Evolutionary conservation across 1,140 invertebrate genomes (phyloP), one percentile per base, ranked within the genome.

Genomic region (Holotrichia oblita): DNA sequence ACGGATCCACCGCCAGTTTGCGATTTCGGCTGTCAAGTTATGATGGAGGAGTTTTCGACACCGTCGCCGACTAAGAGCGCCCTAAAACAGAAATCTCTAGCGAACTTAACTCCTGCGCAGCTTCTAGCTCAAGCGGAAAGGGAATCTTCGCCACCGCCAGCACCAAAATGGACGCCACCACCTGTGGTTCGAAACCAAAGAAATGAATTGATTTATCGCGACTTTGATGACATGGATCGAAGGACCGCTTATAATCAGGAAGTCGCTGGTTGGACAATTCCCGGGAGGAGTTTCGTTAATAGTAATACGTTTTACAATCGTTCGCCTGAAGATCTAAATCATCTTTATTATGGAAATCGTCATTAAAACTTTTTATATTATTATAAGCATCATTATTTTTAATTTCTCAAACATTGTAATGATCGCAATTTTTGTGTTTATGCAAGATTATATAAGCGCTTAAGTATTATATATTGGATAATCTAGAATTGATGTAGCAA

Each of bases 91-190:
- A 80, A 85, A 44, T 86, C 85, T 14, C 77, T 85, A 40, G 83
- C 85, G 22, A 79, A 81, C n/a, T 59, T 85, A 10, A 85, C 84
- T 0, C 83, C 84, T 22, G 84, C 84, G 34, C 84, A 85, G 72
- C 64, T 85, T 48, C 78, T 85, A 14, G 83, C 75, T 20, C 73
- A 80, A 64, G 61, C 61, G 17, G 61, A 64, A 17, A 64, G 3
- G 61, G 61, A 64, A 27, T 4, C 20, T 24, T 64, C 61, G 17
- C 61, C 61, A 9, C 61, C 61, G 17, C 61, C 61, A 22, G 61
- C 61, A 0, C 44, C 44, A 48, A 48, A n/a, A 48, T 48, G 44
- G 44, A n/a, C n/a, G n/a, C n/a, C 61, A 22, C 61, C 61, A 14
- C n/a, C 55, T 22, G 61, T 10, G n/a, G 61, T 20, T 6, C n/a